Conservation (phyloP, 2,113 vertebrate genomes). For the Chloroceryle aenea region DNA sequence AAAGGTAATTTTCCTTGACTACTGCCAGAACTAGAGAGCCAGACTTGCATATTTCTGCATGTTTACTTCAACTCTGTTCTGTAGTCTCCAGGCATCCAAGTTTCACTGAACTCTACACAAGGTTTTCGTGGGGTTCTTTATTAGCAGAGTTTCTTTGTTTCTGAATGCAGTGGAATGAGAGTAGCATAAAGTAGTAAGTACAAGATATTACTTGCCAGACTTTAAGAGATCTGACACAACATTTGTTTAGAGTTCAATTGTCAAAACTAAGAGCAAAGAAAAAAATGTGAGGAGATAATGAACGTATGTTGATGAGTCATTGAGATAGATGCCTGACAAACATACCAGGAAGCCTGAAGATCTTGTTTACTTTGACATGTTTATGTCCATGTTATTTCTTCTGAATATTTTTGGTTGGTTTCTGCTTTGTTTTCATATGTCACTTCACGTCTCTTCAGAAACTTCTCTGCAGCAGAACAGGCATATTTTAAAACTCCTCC, state of each 20-base stretch:
- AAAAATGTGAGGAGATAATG: not conserved
- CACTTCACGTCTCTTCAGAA: not conserved
- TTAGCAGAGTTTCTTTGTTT: not conserved
- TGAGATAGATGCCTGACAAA: not conserved
- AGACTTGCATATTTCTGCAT: slow-evolving; percentile 55
- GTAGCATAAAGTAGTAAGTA: not conserved
- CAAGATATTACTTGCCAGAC: not conserved
- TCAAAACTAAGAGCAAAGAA: slow-evolving; percentile 1
- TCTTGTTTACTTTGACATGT: slow-evolving; percentile 34
- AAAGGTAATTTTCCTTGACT: slow-evolving; percentile 69
- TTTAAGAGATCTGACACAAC: slow-evolving; percentile 2
- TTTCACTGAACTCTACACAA: not conserved
- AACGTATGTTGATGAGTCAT: not conserved
- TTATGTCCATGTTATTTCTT: not conserved
- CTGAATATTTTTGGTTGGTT: slow-evolving; percentile 1
- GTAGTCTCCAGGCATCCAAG: slow-evolving; percentile 39
- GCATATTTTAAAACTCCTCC: slow-evolving; percentile 53
- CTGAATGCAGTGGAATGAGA: not conserved
- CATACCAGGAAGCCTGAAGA: not conserved
- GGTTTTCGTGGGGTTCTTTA: not conserved
- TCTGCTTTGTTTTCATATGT: not conserved
- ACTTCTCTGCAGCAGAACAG: not conserved
- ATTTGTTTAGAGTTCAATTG: not conserved
- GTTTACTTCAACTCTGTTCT: slow-evolving; percentile 61
- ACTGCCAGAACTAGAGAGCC: slow-evolving; percentile 43